Evolutionary conservation across 2,113 vertebrate species (phyloP).

Genomic region (Phyllostomus hastatus): DNA sequence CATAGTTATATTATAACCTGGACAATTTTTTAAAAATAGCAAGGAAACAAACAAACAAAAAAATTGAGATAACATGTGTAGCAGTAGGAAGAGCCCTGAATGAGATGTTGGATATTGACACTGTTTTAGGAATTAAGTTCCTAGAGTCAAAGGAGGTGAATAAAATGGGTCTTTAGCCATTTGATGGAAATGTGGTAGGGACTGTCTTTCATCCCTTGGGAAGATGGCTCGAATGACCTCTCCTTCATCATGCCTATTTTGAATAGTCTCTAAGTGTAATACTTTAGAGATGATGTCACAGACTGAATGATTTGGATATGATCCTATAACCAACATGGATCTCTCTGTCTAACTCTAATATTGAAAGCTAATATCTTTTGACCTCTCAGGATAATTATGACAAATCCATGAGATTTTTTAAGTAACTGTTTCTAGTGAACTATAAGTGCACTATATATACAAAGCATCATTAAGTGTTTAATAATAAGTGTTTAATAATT

Average conservation of each 20-base stretch:
- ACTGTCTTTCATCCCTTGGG: too few relatives aligned
- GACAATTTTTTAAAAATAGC: background rate
- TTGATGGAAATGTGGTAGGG: background rate
- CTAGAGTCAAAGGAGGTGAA: accelerated
- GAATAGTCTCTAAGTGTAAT: background rate
- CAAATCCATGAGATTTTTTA: background rate
- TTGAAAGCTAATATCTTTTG: background rate
- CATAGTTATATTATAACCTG: background rate
- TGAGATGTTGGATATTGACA: accelerated
- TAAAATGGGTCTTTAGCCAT: accelerated
- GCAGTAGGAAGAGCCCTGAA: background rate
- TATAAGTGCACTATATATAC: accelerated
- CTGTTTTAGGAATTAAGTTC: background rate
- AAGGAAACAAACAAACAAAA: background rate
- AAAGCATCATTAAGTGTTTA: background rate
- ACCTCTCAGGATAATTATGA: background rate
- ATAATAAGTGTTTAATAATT: background rate
- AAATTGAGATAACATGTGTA: background rate
- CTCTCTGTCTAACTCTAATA: background rate
- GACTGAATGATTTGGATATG: background rate
- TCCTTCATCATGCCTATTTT: background rate
- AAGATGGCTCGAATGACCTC: background rate
- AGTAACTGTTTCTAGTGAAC: background rate
- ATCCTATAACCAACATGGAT: background rate
- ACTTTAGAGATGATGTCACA: background rate